A percentile compares a stretch with the other conserved stretches of the same genome.
Conservation (phyloP, 2,113 vertebrate species). For the Antigone vipio region DNA sequence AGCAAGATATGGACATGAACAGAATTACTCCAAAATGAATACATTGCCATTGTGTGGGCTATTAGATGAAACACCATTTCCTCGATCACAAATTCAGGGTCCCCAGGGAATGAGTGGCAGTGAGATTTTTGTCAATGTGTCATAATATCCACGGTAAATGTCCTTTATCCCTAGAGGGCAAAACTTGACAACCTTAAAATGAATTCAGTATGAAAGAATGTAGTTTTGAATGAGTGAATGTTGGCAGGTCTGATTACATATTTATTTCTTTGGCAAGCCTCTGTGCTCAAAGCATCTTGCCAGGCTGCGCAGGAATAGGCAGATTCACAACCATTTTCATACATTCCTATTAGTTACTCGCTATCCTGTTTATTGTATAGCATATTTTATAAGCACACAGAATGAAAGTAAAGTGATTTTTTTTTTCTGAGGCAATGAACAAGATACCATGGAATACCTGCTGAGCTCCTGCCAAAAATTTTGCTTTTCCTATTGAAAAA, state of each 20-base stretch:
- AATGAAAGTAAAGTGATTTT: not conserved
- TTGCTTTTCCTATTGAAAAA: not conserved
- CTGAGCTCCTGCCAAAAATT: not conserved
- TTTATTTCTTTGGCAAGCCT: constrained; percentile 26
- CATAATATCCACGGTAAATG: not conserved
- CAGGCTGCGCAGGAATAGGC: not conserved
- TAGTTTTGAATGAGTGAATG: not conserved
- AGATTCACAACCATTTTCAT: not conserved
- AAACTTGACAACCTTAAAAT: not conserved
- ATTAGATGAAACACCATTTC: not conserved
- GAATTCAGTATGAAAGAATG: not conserved
- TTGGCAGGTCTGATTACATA: constrained; percentile 9
- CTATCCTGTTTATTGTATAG: not conserved
- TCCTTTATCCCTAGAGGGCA: not conserved
- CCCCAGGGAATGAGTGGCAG: not conserved
- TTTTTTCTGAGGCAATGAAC: not conserved
- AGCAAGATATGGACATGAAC: not conserved
- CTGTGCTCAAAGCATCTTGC: not conserved
- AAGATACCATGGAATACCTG: not conserved
- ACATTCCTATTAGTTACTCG: not conserved
- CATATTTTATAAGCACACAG: not conserved
- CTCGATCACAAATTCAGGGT: not conserved
- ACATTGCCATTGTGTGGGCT: not conserved
- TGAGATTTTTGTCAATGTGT: constrained; percentile 1
- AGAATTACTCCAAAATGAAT: not conserved